A percentile compares a stretch with the other conserved stretches of the same genome.
These are phyloP conservation scores for Syngnathus acus DNA, from an alignment of 2,797 vertebrate genomes.

Conservation along the genomic window DNA sequence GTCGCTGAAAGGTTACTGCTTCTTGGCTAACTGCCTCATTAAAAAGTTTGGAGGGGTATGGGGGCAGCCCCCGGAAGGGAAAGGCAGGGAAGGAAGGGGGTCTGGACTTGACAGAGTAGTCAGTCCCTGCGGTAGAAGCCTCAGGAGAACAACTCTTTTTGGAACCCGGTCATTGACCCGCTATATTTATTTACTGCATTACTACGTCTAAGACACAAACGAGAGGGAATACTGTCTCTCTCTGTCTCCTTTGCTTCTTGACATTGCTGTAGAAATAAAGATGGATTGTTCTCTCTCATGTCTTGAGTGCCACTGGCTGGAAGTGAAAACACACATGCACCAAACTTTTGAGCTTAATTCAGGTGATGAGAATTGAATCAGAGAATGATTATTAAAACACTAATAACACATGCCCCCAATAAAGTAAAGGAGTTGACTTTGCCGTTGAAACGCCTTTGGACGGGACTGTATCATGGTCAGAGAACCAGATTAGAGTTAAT, in stretches of 20 bases:
- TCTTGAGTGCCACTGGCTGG: background rate
- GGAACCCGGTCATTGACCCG: slow-evolving; percentile 40
- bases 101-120: slow-evolving; percentile 40
- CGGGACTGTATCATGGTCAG: background rate
- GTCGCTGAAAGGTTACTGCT: slow-evolving; percentile 55
- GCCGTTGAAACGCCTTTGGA: background rate
- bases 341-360: background rate
- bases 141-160: slow-evolving; percentile 48
- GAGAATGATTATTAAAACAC: too few species aligned
- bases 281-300: background rate
- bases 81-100: slow-evolving; percentile 1
- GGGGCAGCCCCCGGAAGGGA: slow-evolving; percentile 29
- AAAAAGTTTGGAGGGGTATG: slow-evolving; percentile 63
- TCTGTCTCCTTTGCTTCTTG: background rate
- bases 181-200: slow-evolving; percentile 56
- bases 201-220: background rate
- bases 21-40: slow-evolving; percentile 63
- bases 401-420: too few species aligned
- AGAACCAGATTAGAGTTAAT: background rate
- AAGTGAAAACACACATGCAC: background rate
- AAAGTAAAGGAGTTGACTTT: background rate
- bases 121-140: slow-evolving; percentile 35
- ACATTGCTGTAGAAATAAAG: background rate
- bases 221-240: background rate
- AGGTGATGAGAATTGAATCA: too few species aligned